Conservation (phyloP, 2,888 invertebrate genomes). For the Perithous albicinctus region DNA sequence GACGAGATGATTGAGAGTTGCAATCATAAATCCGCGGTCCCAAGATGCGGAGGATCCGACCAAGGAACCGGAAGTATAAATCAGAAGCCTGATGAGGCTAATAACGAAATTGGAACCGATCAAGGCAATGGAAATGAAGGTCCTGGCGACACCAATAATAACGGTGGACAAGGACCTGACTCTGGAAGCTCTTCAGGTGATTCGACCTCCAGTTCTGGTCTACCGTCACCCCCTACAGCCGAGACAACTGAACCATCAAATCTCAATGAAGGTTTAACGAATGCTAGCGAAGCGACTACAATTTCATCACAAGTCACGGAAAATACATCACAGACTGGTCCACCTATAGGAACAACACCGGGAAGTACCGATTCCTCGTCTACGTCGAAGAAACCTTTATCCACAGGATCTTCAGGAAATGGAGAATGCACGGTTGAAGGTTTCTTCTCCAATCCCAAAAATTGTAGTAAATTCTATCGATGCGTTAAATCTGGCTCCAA, state of each 20-base stretch:
- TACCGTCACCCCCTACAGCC: not conserved
- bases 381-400: not conserved
- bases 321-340: not conserved
- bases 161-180: constrained; percentile 8
- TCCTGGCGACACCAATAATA: not conserved
- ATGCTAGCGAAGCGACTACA: not conserved
- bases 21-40: constrained; percentile 87
- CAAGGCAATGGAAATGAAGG: constrained; percentile 11
- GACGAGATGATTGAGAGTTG: constrained; percentile 88
- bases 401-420: not conserved
- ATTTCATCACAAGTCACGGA: constrained; percentile 7
- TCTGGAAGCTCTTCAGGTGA: constrained; percentile 18
- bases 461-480: constrained; percentile 84
- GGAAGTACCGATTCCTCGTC: not conserved
- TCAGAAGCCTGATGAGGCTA: constrained; percentile 19
- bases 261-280: not conserved
- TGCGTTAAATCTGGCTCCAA: constrained; percentile 88
- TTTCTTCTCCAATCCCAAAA: constrained; percentile 80
- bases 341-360: not conserved
- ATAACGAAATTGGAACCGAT: constrained; percentile 19
- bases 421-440: constrained; percentile 42
- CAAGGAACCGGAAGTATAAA: constrained; percentile 4
- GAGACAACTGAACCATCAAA: not conserved
- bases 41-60: constrained; percentile 69
- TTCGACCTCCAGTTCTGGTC: not conserved